These are phyloP conservation scores for Lota lota DNA, from an alignment of 2,113 vertebrate species.

Conservation along the genomic window DNA sequence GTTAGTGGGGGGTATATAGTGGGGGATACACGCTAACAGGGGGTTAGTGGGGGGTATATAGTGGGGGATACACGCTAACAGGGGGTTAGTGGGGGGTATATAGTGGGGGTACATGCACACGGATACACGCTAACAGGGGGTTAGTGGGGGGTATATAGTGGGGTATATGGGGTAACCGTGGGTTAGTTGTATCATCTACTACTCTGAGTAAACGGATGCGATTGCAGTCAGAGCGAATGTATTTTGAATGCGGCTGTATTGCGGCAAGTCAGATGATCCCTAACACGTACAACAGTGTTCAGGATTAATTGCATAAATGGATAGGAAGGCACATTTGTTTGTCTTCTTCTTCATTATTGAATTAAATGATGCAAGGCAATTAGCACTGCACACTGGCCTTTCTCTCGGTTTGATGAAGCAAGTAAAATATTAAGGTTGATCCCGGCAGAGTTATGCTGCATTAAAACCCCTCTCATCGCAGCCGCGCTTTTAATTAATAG, in stretches of 20 bases:
- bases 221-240: slow-evolving; percentile 7
- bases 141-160: too few species aligned
- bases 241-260: slow-evolving; percentile 18
- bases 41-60: too few species aligned
- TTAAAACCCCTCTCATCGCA: slow-evolving; percentile 59
- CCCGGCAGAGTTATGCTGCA: slow-evolving; percentile 60
- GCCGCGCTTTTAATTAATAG: too few species aligned
- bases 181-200: too few species aligned
- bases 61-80: too few species aligned
- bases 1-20: too few species aligned
- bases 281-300: slow-evolving; percentile 47
- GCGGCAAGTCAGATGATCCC: slow-evolving; percentile 19
- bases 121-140: too few species aligned
- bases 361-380: slow-evolving; percentile 71
- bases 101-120: too few species aligned
- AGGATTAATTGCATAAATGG: slow-evolving; percentile 65
- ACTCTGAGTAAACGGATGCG: background rate
- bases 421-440: slow-evolving; percentile 60
- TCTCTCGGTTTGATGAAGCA: slow-evolving; percentile 65
- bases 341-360: slow-evolving; percentile 61
- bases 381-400: slow-evolving; percentile 63
- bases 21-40: too few species aligned
- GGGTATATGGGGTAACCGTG: too few species aligned
- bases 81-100: too few species aligned
- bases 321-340: slow-evolving; percentile 58